Evolutionary conservation across 1,140 invertebrate species (phyloP).

Genomic region (Trachymyrmex septentrionalis): DNA sequence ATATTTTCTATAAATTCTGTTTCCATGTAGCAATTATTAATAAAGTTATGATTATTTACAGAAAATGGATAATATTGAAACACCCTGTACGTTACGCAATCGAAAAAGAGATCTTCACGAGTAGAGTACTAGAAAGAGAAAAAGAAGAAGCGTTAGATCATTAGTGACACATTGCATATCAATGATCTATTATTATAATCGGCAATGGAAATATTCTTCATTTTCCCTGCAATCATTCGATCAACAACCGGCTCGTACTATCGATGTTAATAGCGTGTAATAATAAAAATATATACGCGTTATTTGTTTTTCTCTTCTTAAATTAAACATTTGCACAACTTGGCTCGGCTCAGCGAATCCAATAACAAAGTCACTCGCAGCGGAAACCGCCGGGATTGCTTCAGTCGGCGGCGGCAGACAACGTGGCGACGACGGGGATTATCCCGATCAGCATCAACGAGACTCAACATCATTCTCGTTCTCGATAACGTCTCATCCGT

Average conservation of each 20-base stretch:
- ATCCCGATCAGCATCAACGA: slow-evolving; percentile 49
- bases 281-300: neutral
- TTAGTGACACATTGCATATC: neutral
- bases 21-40: too few relatives aligned
- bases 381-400: slow-evolving; percentile 39
- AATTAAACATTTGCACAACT: slow-evolving; percentile 17
- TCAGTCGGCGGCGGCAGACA: slow-evolving; percentile 63
- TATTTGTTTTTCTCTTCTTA: neutral
- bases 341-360: slow-evolving; percentile 43
- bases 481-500: slow-evolving; percentile 27
- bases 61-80: too few relatives aligned
- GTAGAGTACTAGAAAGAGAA: too few relatives aligned
- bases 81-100: too few relatives aligned
- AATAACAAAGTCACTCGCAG: slow-evolving; percentile 41
- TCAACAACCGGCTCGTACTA: neutral
- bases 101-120: too few relatives aligned
- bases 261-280: neutral
- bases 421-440: slow-evolving; percentile 71
- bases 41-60: too few relatives aligned
- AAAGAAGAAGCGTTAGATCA: neutral
- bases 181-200: neutral
- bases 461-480: slow-evolving; percentile 48
- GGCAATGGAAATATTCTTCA: neutral
- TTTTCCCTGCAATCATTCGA: neutral
- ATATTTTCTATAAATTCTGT: too few relatives aligned